A percentile compares a stretch with the other conserved stretches of the same genome.
Conservation (phyloP, 1,140 invertebrate genomes). For the Anastrepha ludens region DNA sequence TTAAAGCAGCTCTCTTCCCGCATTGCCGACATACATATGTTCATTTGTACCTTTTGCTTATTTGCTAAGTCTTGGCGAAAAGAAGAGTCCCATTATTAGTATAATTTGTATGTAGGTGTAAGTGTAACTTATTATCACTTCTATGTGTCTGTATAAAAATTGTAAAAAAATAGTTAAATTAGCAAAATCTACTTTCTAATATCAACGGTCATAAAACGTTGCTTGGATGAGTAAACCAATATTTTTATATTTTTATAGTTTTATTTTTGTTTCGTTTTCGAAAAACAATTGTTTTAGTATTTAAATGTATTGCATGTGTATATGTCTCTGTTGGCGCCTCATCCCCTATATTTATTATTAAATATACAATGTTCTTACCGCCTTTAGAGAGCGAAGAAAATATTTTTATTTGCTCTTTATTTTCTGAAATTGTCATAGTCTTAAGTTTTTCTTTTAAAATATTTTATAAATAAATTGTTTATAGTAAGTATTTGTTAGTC, state of each 20-base stretch:
- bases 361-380: too few relatives aligned
- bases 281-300: not conserved
- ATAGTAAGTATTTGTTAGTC: too few relatives aligned
- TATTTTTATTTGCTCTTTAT: not conserved
- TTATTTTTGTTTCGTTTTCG: not conserved
- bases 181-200: not conserved
- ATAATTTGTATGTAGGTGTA: not conserved
- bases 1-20: too few relatives aligned
- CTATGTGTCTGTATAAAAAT: constrained; percentile 6
- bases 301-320: not conserved
- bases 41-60: too few relatives aligned
- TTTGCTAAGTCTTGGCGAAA: too few relatives aligned
- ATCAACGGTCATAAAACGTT: not conserved
- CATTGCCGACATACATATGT: too few relatives aligned
- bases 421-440: not conserved
- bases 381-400: not conserved
- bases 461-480: not conserved
- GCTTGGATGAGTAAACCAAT: not conserved
- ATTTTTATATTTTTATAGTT: not conserved
- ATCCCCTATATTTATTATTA: too few relatives aligned
- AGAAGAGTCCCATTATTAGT: too few relatives aligned
- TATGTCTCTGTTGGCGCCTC: not conserved
- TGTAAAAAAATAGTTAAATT: constrained; percentile 13
- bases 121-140: not conserved
- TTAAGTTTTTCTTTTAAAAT: not conserved